Evolutionary conservation across 2,113 vertebrate species (phyloP).

Genomic region (Pituophis catenifer): DNA sequence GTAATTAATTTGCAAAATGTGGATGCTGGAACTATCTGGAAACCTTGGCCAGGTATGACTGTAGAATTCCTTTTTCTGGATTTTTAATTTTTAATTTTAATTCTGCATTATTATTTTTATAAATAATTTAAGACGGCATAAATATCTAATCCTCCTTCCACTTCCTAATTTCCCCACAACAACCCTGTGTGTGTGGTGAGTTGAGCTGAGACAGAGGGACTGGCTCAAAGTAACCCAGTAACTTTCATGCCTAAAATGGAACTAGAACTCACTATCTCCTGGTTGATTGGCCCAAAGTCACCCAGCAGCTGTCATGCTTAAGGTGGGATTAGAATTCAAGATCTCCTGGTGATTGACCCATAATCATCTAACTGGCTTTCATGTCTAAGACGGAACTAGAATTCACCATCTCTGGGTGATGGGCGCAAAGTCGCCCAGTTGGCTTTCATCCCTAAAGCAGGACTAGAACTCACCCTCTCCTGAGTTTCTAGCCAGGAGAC

Average conservation of each 20-base stretch:
- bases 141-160: not conserved
- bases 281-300: not conserved
- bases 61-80: not conserved
- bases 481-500: not conserved
- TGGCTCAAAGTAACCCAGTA: not conserved
- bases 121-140: not conserved
- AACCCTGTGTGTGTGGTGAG: not conserved
- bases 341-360: not conserved
- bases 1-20: not conserved
- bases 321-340: not conserved
- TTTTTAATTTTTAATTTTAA: not conserved
- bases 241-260: not conserved
- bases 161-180: not conserved
- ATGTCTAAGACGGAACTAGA: not conserved
- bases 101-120: no score
- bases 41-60: not conserved
- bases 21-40: not conserved
- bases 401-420: not conserved
- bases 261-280: not conserved
- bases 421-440: not conserved
- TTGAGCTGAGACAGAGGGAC: not conserved
- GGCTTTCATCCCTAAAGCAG: no score
- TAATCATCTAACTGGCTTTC: not conserved
- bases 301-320: not conserved
- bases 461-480: not conserved